These are phyloP conservation scores for Leptinotarsa peninsularis DNA, from an alignment of 2,888 invertebrate species.

Conservation along the genomic window DNA sequence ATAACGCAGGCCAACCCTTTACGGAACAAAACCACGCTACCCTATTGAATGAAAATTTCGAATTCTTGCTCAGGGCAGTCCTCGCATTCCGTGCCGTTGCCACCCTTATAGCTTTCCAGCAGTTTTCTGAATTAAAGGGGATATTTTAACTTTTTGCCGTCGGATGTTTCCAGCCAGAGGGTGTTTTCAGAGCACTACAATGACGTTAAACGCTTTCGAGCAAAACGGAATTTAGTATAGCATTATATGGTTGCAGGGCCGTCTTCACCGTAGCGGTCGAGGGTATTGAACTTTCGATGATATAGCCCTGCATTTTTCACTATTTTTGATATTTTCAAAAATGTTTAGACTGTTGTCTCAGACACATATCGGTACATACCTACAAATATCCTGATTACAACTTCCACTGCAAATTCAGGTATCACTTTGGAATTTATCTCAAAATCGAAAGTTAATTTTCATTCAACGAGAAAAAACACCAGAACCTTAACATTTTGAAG, in stretches of 20 bases:
- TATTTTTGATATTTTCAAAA: background rate
- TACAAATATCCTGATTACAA: no score
- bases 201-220: conserved; percentile 42
- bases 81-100: conserved; percentile 28
- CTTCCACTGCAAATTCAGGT: no score
- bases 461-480: no score
- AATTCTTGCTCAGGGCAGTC: background rate
- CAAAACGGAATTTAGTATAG: conserved; percentile 43
- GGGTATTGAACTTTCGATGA: background rate
- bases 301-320: no score
- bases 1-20: background rate
- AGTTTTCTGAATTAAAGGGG: conserved; percentile 44
- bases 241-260: conserved; percentile 27
- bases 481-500: no score
- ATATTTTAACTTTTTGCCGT: conserved; percentile 42
- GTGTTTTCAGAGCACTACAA: conserved; percentile 40
- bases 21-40: background rate
- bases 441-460: no score
- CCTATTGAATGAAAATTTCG: background rate
- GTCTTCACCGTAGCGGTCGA: conserved; percentile 17
- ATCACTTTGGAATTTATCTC: no score
- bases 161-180: conserved; percentile 40
- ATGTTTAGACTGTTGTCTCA: no score
- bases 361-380: no score
- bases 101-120: conserved; percentile 30